Evolutionary conservation across 2,888 invertebrate genomes (phyloP).

Genomic region (Tipula unca): DNA sequence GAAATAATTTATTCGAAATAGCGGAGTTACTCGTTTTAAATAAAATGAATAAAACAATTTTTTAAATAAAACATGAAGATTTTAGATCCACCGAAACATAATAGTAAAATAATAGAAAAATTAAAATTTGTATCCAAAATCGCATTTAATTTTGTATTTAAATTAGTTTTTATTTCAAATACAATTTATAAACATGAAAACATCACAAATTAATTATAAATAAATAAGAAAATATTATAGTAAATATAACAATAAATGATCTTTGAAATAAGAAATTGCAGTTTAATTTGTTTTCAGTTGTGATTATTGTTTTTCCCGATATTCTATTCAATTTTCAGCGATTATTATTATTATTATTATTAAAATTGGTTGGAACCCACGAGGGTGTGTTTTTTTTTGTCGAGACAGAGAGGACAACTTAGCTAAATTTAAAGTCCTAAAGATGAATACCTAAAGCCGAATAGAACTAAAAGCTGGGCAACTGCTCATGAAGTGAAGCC

Average conservation of each 20-base stretch:
- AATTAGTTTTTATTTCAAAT: background rate
- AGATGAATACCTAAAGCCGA: too few relatives aligned
- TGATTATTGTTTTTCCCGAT: too few relatives aligned
- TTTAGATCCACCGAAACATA: background rate
- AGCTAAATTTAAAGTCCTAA: too few relatives aligned
- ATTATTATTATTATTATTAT: too few relatives aligned
- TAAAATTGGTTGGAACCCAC: too few relatives aligned
- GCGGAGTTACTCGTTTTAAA: too few relatives aligned
- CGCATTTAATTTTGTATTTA: background rate
- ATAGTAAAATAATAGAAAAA: background rate
- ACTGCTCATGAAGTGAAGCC: too few relatives aligned
- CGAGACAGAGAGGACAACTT: too few relatives aligned
- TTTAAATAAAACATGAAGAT: background rate
- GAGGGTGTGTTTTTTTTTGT: too few relatives aligned
- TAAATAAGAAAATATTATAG: background rate
- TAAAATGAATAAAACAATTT: background rate
- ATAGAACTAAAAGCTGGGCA: too few relatives aligned
- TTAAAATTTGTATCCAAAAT: background rate
- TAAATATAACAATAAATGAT: background rate
- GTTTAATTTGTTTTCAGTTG: too few relatives aligned
- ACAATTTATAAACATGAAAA: background rate
- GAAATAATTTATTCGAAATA: background rate
- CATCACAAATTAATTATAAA: conserved; percentile 8
- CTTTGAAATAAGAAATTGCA: background rate
- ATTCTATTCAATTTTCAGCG: too few relatives aligned